Evolutionary conservation across 37 sponge, comb jelly and placozoan genomes (phyloP).

Genomic region (Ianthella basta): DNA sequence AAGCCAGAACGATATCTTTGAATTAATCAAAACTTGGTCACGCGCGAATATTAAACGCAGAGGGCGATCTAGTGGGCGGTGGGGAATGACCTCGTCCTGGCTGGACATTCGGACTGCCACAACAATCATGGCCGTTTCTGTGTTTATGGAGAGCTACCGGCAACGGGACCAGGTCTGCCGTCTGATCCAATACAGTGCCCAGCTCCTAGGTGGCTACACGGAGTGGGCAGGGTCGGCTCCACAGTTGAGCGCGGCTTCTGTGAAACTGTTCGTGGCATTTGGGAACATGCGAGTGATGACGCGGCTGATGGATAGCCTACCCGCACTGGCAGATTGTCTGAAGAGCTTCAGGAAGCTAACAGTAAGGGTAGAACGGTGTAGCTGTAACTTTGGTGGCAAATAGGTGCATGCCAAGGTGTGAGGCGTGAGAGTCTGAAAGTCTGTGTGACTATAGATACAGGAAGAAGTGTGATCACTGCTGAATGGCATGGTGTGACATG

Average conservation of each 20-base stretch:
- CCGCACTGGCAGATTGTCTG: slow-evolving; percentile 1
- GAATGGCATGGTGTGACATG: too few relatives aligned
- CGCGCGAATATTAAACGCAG: too few relatives aligned
- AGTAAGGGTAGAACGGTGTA: not conserved
- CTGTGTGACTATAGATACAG: too few relatives aligned
- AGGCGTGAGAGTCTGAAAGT: too few relatives aligned
- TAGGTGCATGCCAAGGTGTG: too few relatives aligned
- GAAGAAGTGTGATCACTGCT: too few relatives aligned
- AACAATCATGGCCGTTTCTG: slow-evolving; percentile 22
- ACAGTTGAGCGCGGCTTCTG: not conserved
- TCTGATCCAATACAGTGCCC: slow-evolving; percentile 41
- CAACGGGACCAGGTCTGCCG: slow-evolving; percentile 49
- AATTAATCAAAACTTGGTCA: too few relatives aligned
- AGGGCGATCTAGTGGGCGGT: too few relatives aligned
- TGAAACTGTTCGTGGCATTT: not conserved
- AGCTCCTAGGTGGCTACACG: slow-evolving; percentile 2
- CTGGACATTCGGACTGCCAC: too few relatives aligned
- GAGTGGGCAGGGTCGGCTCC: too few relatives aligned
- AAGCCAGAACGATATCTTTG: too few relatives aligned
- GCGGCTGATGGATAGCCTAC: slow-evolving; percentile 57
- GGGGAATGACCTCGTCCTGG: too few relatives aligned
- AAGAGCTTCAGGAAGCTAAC: not conserved
- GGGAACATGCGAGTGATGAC: slow-evolving; percentile 47
- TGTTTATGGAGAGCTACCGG: slow-evolving; percentile 69
- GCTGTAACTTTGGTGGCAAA: not conserved